phyloP scores from a whole-genome alignment of 2,888 invertebrate species.

The Ophion obscuratus region DNA sequence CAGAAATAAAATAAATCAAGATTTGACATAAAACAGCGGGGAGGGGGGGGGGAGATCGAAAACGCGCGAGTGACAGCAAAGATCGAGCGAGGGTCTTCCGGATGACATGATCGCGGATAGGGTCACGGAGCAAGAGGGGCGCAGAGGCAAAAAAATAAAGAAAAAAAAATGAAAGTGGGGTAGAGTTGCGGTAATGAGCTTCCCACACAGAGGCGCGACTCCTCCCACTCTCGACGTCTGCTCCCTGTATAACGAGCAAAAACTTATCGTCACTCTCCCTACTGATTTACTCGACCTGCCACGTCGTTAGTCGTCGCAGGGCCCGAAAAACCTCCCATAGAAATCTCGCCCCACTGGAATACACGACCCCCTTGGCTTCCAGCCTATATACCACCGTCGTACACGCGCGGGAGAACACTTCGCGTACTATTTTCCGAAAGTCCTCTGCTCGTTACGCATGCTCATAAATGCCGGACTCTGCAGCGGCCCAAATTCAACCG shows the following conservation, averaged over 20 bases:
- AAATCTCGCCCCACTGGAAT: conserved; percentile 8
- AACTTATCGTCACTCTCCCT: conserved; percentile 81
- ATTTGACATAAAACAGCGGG: background rate
- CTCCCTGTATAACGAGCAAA: conserved; percentile 80
- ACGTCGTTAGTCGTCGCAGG: conserved; percentile 77
- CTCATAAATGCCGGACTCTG: conserved; percentile 2
- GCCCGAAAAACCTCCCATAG: conserved; percentile 59
- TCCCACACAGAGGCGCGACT: conserved; percentile 73
- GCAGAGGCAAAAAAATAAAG: background rate
- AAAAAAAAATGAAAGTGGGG: conserved; percentile 21
- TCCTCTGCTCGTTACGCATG: conserved; percentile 22
- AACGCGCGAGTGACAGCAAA: conserved; percentile 50
- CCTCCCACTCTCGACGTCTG: conserved; percentile 56
- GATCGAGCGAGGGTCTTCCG: conserved; percentile 59
- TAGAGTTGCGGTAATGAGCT: conserved; percentile 78
- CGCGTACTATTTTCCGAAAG: conserved; percentile 53
- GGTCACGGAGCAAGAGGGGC: conserved; percentile 40
- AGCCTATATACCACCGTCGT: conserved; percentile 13
- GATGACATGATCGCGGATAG: conserved; percentile 36
- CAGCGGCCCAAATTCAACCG: conserved; percentile 3
- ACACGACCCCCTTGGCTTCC: conserved; percentile 7
- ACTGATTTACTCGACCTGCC: conserved; percentile 80
- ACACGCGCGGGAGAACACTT: background rate
- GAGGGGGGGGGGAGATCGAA: background rate
- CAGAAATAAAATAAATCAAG: background rate